Evolutionary conservation across 2,888 invertebrate species (phyloP).

Genomic region (Eugnorisma glareosa): DNA sequence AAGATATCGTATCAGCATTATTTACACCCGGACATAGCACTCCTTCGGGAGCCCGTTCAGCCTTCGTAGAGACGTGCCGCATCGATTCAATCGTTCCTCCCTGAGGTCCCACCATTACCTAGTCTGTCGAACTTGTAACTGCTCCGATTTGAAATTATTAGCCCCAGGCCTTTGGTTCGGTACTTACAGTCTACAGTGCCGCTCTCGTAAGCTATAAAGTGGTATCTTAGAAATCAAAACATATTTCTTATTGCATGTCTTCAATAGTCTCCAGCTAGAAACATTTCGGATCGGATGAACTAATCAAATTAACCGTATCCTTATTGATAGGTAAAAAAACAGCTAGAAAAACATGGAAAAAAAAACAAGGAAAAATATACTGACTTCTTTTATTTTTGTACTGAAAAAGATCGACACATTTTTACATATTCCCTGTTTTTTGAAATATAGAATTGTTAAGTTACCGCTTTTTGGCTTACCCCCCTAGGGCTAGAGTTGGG

Average conservation of each 20-base stretch:
- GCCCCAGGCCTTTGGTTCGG: conserved; percentile 60
- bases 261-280: not conserved
- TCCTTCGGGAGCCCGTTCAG: conserved; percentile 46
- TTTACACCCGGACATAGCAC: conserved; percentile 55
- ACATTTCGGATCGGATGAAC: not conserved
- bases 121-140: conserved; percentile 73
- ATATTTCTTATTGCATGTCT: not conserved
- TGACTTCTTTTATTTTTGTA: not conserved
- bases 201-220: not conserved
- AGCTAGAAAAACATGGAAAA: too few relatives aligned
- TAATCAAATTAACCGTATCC: not conserved
- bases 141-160: conserved; percentile 78
- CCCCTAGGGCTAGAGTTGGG: conserved; percentile 32
- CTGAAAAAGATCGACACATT: not conserved
- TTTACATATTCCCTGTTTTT: not conserved
- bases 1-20: conserved; percentile 64
- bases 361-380: too few relatives aligned
- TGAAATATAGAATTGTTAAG: not conserved
- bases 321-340: too few relatives aligned
- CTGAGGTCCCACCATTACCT: conserved; percentile 71
- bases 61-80: conserved; percentile 58
- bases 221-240: not conserved
- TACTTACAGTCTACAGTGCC: conserved; percentile 19
- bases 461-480: not conserved
- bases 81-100: conserved; percentile 71